Conservation (phyloP, 2,888 invertebrate genomes). For the Phorcus lineatus region DNA sequence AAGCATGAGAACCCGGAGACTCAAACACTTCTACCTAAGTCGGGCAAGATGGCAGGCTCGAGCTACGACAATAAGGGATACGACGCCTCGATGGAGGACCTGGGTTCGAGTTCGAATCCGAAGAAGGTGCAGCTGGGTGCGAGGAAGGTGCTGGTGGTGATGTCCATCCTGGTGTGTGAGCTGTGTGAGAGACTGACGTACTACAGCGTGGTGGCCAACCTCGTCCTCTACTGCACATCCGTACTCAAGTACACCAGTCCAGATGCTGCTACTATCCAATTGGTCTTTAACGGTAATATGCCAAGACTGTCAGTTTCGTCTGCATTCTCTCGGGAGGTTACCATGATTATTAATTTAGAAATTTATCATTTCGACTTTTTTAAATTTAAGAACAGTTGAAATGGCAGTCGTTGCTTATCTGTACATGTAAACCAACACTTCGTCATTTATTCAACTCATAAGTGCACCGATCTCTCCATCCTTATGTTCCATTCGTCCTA, state of each 20-base stretch:
- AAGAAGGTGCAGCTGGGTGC: not conserved
- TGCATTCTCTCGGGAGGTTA: too few relatives aligned
- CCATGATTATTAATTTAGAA: too few relatives aligned
- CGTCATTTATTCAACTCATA: too few relatives aligned
- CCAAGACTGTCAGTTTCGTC: too few relatives aligned
- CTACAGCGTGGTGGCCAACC: conserved; percentile 69
- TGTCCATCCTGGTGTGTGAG: conserved; percentile 61
- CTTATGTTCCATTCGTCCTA: too few relatives aligned
- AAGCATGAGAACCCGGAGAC: not conserved
- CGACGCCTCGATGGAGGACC: not conserved
- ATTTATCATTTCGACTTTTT: too few relatives aligned
- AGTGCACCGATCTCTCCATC: too few relatives aligned
- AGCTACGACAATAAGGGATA: not conserved
- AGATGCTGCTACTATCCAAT: conserved; percentile 48
- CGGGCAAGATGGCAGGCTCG: conserved; percentile 3
- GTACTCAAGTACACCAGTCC: conserved; percentile 51
- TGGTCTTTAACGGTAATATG: too few relatives aligned
- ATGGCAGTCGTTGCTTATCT: too few relatives aligned
- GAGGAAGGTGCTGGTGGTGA: conserved; percentile 23
- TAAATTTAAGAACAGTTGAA: too few relatives aligned
- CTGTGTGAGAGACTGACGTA: conserved; percentile 68
- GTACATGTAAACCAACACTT: too few relatives aligned
- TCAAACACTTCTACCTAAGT: not conserved
- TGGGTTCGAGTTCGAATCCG: not conserved
- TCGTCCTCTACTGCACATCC: conserved; percentile 64